phyloP scores from a whole-genome alignment of 1,140 invertebrate species.

The Drosophila teissieri region DNA sequence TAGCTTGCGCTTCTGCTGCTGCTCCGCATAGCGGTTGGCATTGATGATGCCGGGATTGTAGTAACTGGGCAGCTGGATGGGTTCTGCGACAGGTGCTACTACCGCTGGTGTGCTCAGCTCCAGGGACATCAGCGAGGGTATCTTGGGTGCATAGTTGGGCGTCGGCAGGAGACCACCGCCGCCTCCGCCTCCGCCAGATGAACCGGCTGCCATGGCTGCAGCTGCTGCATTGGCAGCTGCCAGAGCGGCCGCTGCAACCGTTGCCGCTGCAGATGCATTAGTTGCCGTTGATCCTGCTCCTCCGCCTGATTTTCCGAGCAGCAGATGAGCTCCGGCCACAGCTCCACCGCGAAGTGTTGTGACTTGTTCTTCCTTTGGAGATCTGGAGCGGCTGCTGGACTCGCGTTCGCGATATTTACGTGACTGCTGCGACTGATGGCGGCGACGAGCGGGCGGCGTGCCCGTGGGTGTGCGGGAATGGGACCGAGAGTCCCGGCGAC shows the following conservation, averaged over 20 bases:
- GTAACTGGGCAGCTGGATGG: conserved; percentile 87
- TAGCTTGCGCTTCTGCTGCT: conserved; percentile 93
- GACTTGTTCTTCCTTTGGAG: conserved; percentile 38
- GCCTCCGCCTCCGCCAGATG: neutral
- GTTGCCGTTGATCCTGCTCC: neutral
- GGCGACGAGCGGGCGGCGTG: conserved; percentile 35
- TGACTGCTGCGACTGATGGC: conserved; percentile 16
- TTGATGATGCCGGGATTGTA: conserved; percentile 94
- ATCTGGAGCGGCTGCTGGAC: conserved; percentile 61
- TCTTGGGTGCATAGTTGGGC: conserved; percentile 65
- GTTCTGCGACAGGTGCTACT: conserved; percentile 6
- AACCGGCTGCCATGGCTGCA: neutral
- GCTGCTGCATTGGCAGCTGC: conserved; percentile 25
- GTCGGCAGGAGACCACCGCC: conserved; percentile 59
- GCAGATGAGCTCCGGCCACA: conserved; percentile 9
- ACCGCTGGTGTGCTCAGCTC: conserved; percentile 43
- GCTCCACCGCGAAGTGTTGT: conserved; percentile 1
- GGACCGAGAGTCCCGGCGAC: conserved; percentile 54
- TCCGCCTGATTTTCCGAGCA: neutral
- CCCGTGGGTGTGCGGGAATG: conserved; percentile 58
- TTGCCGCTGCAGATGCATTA: neutral
- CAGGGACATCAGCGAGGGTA: conserved; percentile 74
- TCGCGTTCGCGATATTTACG: conserved; percentile 62
- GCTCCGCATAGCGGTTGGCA: conserved; percentile 93
- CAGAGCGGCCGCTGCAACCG: conserved; percentile 25